Conservation (phyloP, 2,888 invertebrate species). For the Catocala fraxini region DNA sequence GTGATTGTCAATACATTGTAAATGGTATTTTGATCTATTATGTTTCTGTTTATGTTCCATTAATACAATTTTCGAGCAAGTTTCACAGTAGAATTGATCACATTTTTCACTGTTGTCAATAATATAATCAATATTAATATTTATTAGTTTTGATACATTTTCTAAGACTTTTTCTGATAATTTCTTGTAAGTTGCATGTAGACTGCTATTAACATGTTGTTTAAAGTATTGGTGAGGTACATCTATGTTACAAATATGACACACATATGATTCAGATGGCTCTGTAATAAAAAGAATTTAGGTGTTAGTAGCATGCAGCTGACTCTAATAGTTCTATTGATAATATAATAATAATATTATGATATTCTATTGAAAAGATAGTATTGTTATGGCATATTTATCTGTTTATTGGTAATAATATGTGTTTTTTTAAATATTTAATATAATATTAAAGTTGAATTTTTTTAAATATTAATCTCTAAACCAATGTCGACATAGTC, state of each 20-base stretch:
- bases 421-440: too few relatives aligned
- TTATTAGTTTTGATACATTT: conserved; percentile 47
- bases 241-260: conserved; percentile 57
- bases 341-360: too few relatives aligned
- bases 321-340: too few relatives aligned
- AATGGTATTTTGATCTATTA: conserved; percentile 19
- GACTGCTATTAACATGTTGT: conserved; percentile 51
- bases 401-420: too few relatives aligned
- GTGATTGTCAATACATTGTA: conserved; percentile 4
- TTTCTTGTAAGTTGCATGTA: conserved; percentile 49
- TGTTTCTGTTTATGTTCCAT: conserved; percentile 21
- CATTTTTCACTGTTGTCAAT: not conserved
- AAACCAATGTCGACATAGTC: too few relatives aligned
- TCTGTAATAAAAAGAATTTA: conserved; percentile 24
- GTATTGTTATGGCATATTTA: too few relatives aligned
- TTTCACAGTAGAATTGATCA: conserved; percentile 18
- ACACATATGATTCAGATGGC: conserved; percentile 33
- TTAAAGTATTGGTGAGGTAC: conserved; percentile 51
- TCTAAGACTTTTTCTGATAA: conserved; percentile 51
- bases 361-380: too few relatives aligned
- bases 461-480: too few relatives aligned
- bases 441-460: too few relatives aligned
- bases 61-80: conserved; percentile 27
- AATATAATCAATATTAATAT: not conserved
- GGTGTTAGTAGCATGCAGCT: too few relatives aligned